phyloP scores from a whole-genome alignment of 2,888 invertebrate genomes.

The Ctena decussata region DNA sequence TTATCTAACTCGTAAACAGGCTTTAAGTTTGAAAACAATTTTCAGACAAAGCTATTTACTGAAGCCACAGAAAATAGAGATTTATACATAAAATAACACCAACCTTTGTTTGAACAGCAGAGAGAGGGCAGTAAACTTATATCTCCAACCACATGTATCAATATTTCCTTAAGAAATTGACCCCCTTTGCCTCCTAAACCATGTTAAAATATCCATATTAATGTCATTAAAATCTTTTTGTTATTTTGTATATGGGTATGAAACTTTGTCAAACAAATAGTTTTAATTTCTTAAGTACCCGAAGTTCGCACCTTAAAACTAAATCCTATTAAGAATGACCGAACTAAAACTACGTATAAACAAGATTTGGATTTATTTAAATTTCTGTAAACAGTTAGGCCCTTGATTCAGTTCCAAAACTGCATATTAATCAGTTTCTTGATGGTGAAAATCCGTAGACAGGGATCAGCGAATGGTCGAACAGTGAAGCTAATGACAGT shows the following conservation, averaged over 20 bases:
- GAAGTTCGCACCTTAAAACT: neutral
- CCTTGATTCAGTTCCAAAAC: neutral
- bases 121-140: neutral
- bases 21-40: too few relatives aligned
- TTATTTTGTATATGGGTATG: neutral
- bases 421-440: too few relatives aligned
- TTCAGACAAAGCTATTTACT: too few relatives aligned
- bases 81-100: neutral
- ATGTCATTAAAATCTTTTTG: neutral
- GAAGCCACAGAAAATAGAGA: too few relatives aligned
- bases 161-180: constrained; percentile 3
- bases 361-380: neutral
- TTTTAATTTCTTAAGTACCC: neutral
- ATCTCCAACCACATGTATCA: neutral
- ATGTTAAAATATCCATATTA: neutral
- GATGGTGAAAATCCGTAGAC: too few relatives aligned
- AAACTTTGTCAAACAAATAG: neutral
- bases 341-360: constrained; percentile 6
- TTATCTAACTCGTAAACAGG: too few relatives aligned
- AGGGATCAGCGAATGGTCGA: too few relatives aligned
- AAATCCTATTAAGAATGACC: neutral
- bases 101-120: neutral
- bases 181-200: neutral
- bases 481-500: too few relatives aligned
- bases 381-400: neutral